Base-by-base conservation (phyloP, 2,113 vertebrate species). In the Pluvianellus socialis region DNA sequence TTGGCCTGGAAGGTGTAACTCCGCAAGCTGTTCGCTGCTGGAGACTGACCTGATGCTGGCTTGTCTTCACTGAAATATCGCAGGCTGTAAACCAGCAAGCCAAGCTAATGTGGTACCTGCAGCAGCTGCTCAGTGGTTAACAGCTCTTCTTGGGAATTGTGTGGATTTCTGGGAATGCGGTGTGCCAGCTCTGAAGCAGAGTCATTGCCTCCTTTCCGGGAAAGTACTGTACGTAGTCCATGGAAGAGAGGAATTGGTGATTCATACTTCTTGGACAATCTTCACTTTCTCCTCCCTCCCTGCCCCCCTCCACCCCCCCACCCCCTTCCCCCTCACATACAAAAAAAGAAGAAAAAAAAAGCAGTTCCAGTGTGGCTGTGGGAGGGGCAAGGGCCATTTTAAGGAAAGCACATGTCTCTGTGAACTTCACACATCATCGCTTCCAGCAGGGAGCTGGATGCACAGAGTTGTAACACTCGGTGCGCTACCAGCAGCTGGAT, bases 261-360 rank as follows among this genome's bases (percentile, higher is more conserved):
- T 94, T 97, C 92, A 95, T 21, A 10, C 27, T 72, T 81, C 73
- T 88, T 96, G 91, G 94, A 81, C 68, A n/a, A 17, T 14, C 74
- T 87, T 91, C 55, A 79, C 68, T 72, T 86, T 93, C 65, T 87
- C 87, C 73, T 95, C 85, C 90, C 63, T 82, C 88, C 74, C 26
- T 75, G 56, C 58, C 66, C 42, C 45, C 50, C n/a, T n/a, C n/a
- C n/a, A n/a, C n/a, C n/a, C 73, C 71, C 71, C 16, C 16, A 15
- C 52, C 8, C 33, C 70, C 47, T 62, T 67, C 8, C 33, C 70
- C 47, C 67, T 67, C 58, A 52, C 22, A 61, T 4, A 61, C 24
- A 7, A 7, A 77, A 72, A 38, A 38, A 38, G 38, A 59, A 27
- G 6, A 18, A 32, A 10, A 53, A 19, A 23, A 58, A 5, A 2